Percentiles rank a stretch among this genome's conserved stretches.
Conservation (phyloP, 2,888 invertebrate species). For the Esperia sulphurella region DNA sequence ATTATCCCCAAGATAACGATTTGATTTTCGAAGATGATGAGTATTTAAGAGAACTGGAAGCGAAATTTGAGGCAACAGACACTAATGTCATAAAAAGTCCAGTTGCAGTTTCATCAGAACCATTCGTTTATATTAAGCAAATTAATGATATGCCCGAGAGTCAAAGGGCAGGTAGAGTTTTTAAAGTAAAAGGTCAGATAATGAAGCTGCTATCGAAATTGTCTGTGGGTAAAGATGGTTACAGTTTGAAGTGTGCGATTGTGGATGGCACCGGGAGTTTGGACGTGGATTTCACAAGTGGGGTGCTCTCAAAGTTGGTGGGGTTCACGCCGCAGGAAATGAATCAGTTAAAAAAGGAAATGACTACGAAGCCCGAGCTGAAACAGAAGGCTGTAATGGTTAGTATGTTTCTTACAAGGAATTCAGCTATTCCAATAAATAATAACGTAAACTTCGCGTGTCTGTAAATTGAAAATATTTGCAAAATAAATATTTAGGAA, state of each 20-base stretch:
- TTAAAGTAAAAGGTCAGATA: constrained; percentile 79
- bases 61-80: constrained; percentile 36
- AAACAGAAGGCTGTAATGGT: constrained; percentile 54
- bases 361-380: constrained; percentile 48
- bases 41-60: constrained; percentile 53
- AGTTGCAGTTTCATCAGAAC: constrained; percentile 38
- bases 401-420: constrained; percentile 23
- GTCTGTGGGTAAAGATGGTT: constrained; percentile 68
- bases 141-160: constrained; percentile 47
- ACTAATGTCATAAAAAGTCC: constrained; percentile 19
- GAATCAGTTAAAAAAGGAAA: constrained; percentile 57
- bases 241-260: constrained; percentile 78
- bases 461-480: too few species aligned
- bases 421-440: too few species aligned
- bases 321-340: constrained; percentile 70
- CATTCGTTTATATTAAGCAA: constrained; percentile 68
- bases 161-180: constrained; percentile 58
- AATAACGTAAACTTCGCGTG: too few species aligned
- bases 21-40: constrained; percentile 57
- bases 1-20: constrained; percentile 53
- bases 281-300: constrained; percentile 76
- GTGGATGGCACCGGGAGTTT: constrained; percentile 78
- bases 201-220: constrained; percentile 76
- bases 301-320: constrained; percentile 73
- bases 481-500: too few species aligned